Evolutionary conservation across 2,113 vertebrate genomes (phyloP).

Genomic region (Falco punctatus): DNA sequence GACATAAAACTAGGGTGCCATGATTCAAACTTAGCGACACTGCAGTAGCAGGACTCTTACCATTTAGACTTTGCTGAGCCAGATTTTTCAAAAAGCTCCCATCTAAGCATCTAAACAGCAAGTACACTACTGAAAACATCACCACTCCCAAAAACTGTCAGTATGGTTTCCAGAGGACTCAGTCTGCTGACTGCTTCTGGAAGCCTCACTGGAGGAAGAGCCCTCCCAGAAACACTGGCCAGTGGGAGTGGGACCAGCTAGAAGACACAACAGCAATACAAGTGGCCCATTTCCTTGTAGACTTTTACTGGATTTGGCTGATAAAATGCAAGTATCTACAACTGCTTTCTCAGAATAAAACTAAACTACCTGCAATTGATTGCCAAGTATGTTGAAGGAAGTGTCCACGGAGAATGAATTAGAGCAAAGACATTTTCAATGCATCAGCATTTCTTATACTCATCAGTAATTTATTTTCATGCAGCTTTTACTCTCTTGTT

Average conservation of each 20-base stretch:
- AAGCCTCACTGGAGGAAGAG: background rate
- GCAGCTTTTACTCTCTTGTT: background rate
- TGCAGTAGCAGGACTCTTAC: background rate
- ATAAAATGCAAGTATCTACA: background rate
- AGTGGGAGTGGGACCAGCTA: background rate
- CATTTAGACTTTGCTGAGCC: background rate
- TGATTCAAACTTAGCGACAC: background rate
- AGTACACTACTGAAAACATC: background rate
- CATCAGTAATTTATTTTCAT: background rate
- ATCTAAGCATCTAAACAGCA: background rate
- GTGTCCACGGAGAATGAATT: rapidly evolving
- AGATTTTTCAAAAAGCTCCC: background rate
- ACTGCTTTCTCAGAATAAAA: background rate
- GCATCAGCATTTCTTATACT: background rate
- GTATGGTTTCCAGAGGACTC: background rate
- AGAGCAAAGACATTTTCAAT: background rate
- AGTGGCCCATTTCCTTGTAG: background rate
- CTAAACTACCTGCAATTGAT: background rate
- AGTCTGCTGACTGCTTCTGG: background rate
- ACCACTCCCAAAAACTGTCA: background rate
- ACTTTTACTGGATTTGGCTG: background rate
- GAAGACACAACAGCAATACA: background rate
- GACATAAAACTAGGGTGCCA: background rate
- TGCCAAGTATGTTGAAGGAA: background rate
- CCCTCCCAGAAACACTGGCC: background rate